Base-by-base conservation (phyloP, 2,113 vertebrate genomes). In the Brachyhypopomus gauderio region DNA sequence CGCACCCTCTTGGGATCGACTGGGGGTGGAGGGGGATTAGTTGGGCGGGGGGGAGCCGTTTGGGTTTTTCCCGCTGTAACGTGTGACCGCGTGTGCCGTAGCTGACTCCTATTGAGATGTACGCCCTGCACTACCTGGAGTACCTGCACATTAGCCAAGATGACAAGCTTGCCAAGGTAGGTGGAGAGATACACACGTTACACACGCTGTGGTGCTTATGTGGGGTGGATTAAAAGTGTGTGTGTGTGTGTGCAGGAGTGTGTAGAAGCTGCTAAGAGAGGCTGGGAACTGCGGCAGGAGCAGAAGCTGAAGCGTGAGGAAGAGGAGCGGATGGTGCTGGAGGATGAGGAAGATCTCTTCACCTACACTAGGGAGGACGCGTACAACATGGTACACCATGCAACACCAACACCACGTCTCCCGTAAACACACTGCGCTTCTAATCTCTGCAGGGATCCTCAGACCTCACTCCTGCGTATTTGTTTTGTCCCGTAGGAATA, bases 61-160 rank as follows among this genome's bases (percentile, higher is more conserved):
- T n/a, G n/a, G n/a, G n/a, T 4, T 25, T 22, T 64, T 22, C 58
- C 17, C 11, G 3, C 2, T 60, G 45, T 41, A 11, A 8, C 80
- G 20, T 58, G 4, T 55, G 34, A 70, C n/a, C 85, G 0, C 71
- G 0, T 83, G 75, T 63, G 59, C 52, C 78, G 85, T 87, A 98
- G 96, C 94, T 98, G 79, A 98, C 96, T 56, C 96, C 96, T n/a
- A 97, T 98, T 83, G 96, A 98, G 90, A 95, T 93, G 81, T 98
- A 98, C 30, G 96, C 96, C 56, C 92, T 98, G 85, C 95, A 97
- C 90, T 98, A 96, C 83, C 89, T 98, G 85, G 96, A 97, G 85
- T 94, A 94, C 83, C 93, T 96, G 83, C 94, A 96, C 23, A 48
- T 91, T 82, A 88, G 88, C 75, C 90, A 92, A 0, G 90, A 93